Conservation (phyloP, 2,888 invertebrate species). For the Phyllotreta striolata region DNA sequence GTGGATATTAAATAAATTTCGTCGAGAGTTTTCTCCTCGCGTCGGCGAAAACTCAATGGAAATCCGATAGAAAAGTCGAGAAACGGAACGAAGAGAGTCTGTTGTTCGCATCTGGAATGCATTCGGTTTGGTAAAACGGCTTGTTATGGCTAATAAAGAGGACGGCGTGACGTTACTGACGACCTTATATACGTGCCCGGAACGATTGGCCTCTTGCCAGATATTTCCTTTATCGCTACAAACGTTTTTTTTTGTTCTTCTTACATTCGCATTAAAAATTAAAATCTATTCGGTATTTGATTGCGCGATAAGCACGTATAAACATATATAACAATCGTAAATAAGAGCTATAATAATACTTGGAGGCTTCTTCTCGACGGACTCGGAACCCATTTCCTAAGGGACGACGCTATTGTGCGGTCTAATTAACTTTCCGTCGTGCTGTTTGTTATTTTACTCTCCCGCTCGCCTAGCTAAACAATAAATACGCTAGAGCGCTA, state of each 20-base stretch:
- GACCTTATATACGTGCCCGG: slow-evolving; percentile 52
- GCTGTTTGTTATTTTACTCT: slow-evolving; percentile 20
- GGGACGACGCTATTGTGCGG: slow-evolving; percentile 20
- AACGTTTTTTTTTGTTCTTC: too few relatives aligned
- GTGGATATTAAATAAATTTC: slow-evolving; percentile 44
- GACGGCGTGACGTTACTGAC: slow-evolving; percentile 54
- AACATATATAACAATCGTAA: too few relatives aligned
- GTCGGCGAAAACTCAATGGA: slow-evolving; percentile 36
- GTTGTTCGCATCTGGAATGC: slow-evolving; percentile 52
- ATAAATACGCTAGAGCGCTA: slow-evolving; percentile 10
- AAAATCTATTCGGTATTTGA: too few relatives aligned
- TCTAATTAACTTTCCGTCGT: slow-evolving; percentile 18
- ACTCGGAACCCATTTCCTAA: slow-evolving; percentile 10
- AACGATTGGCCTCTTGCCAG: slow-evolving; percentile 48
- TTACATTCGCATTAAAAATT: too few relatives aligned
- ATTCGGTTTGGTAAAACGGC: slow-evolving; percentile 51
- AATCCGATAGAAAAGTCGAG: slow-evolving; percentile 25
- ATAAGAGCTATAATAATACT: too few relatives aligned
- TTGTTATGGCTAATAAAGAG: slow-evolving; percentile 58
- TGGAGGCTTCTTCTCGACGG: slow-evolving; percentile 4
- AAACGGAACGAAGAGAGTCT: slow-evolving; percentile 44
- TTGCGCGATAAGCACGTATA: too few relatives aligned
- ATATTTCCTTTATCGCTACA: not conserved
- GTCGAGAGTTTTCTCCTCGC: slow-evolving; percentile 43
- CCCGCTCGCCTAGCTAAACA: slow-evolving; percentile 15